Conservation (phyloP, 2,113 vertebrate species). For the Nothoprocta pentlandii region DNA sequence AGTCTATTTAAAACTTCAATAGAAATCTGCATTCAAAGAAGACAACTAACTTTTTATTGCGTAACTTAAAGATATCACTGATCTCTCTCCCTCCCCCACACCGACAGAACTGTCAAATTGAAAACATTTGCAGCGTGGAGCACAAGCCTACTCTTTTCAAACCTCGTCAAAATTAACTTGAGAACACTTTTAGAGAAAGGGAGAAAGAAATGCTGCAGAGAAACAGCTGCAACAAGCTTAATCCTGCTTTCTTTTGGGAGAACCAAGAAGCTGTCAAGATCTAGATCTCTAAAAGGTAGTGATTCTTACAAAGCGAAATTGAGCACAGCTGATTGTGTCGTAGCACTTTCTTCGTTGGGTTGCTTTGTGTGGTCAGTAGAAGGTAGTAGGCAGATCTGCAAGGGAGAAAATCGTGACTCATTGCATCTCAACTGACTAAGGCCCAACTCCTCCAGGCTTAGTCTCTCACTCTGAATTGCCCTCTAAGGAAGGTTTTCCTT, state of each 20-base stretch:
- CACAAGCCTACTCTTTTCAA: slow-evolving; percentile 71
- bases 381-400: not conserved
- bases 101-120: slow-evolving; percentile 68
- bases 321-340: not conserved
- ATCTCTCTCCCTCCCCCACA: slow-evolving; percentile 69
- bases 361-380: not conserved
- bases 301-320: slow-evolving; percentile 11
- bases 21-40: slow-evolving; percentile 68
- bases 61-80: slow-evolving; percentile 74
- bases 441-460: not conserved
- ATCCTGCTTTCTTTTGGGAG: slow-evolving; percentile 1
- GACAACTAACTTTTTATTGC: slow-evolving; percentile 70
- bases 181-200: slow-evolving; percentile 38
- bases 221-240: slow-evolving; percentile 42
- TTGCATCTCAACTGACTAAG: not conserved
- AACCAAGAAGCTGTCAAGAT: not conserved
- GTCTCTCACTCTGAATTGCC: not conserved
- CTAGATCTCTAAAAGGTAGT: not conserved
- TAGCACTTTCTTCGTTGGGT: not conserved
- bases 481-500: not conserved
- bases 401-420: not conserved
- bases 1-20: slow-evolving; percentile 60
- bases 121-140: slow-evolving; percentile 51
- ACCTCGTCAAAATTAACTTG: slow-evolving; percentile 67
- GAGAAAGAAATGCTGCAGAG: slow-evolving; percentile 45